phyloP scores from a whole-genome alignment of 2,113 vertebrate species.

The Onychorhynchus coronatus region DNA sequence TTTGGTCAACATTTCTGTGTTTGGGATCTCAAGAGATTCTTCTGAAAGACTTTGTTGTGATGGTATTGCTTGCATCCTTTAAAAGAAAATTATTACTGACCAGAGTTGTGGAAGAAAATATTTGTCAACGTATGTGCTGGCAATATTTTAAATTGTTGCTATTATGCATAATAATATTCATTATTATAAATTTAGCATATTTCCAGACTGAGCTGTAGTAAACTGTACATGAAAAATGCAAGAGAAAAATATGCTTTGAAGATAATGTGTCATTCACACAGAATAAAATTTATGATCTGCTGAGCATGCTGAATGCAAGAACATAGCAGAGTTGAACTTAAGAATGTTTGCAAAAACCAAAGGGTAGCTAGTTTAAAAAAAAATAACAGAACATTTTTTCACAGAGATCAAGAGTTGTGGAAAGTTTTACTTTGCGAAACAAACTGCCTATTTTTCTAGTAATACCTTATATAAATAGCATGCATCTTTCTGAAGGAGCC shows the following conservation, averaged over 20 bases:
- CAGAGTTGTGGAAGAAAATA: conserved; percentile 16
- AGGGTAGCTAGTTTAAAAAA: not conserved
- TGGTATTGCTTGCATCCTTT: not conserved
- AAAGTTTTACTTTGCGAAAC: conserved; percentile 19
- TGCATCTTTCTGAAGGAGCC: not conserved
- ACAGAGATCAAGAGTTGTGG: not conserved
- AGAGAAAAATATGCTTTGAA: conserved; percentile 67
- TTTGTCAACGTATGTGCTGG: not conserved
- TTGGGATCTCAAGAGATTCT: not conserved
- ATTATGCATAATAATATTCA: conserved; percentile 42
- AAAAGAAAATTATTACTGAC: not conserved
- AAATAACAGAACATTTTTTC: not conserved
- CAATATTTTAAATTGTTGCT: conserved; percentile 36
- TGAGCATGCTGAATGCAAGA: conserved; percentile 46
- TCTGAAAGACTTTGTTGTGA: not conserved
- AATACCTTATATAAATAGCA: not conserved
- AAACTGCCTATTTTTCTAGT: not conserved
- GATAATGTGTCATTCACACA: conserved; percentile 58
- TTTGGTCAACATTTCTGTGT: not conserved
- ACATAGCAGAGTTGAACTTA: conserved; percentile 12
- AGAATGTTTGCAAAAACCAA: conserved; percentile 38
- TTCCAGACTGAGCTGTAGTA: conserved; percentile 53
- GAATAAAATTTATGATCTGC: conserved; percentile 63
- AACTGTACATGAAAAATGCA: conserved; percentile 61
- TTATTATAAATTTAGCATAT: conserved; percentile 60